phyloP scores from a whole-genome alignment of 1,140 invertebrate species.

The Antheraea pernyi region DNA sequence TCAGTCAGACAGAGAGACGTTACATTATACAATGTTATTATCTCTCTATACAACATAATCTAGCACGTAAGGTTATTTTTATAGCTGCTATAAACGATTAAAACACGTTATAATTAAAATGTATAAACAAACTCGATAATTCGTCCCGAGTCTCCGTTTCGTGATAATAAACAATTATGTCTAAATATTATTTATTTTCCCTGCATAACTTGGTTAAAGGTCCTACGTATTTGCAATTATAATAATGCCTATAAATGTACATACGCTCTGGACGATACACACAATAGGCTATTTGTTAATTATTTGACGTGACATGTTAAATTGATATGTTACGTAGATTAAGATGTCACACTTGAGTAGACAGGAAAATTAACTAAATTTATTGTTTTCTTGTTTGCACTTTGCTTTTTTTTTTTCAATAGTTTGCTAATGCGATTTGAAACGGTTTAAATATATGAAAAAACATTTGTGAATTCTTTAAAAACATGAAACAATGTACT shows the following conservation, averaged over 20 bases:
- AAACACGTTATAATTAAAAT: neutral
- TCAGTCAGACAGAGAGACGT: no score
- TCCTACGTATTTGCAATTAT: slow-evolving; percentile 42
- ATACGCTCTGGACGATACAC: slow-evolving; percentile 36
- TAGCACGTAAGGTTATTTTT: no score
- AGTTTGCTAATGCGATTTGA: no score
- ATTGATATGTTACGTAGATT: slow-evolving; percentile 26
- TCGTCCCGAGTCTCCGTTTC: slow-evolving; percentile 22
- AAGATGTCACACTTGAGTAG: neutral
- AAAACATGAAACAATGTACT: no score
- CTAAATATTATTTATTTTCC: neutral
- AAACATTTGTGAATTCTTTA: no score
- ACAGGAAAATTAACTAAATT: neutral
- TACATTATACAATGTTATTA: no score
- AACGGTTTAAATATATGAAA: no score
- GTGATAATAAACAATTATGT: slow-evolving; percentile 36
- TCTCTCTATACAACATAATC: no score
- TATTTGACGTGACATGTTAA: slow-evolving; percentile 47
- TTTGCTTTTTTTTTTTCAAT: no score
- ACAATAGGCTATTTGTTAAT: slow-evolving; percentile 33
- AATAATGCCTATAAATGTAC: slow-evolving; percentile 26
- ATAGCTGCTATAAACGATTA: no score
- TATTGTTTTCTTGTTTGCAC: neutral
- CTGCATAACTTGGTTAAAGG: slow-evolving; percentile 19
- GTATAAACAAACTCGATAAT: slow-evolving; percentile 1